These are phyloP conservation scores for Cnemophilus loriae DNA, from an alignment of 2,113 vertebrate species.

Conservation along the genomic window DNA sequence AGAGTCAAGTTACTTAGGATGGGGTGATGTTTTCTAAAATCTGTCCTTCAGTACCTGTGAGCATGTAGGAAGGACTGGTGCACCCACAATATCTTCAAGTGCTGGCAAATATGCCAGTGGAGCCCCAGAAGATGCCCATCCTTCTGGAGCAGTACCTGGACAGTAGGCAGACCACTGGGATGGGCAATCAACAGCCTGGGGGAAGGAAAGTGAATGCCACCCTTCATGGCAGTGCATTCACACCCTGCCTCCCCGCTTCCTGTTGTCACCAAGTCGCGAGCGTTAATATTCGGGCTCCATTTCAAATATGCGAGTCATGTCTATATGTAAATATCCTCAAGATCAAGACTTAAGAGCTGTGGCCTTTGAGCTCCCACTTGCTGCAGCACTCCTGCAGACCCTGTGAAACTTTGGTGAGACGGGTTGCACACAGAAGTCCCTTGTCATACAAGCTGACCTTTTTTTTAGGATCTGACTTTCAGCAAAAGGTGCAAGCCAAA, in stretches of 20 bases:
- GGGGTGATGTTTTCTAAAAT: neutral
- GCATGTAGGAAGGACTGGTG: neutral
- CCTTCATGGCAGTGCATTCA: neutral
- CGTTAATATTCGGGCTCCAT: neutral
- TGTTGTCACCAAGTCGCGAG: accelerated
- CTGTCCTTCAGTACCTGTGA: neutral
- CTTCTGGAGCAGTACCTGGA: neutral
- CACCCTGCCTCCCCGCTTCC: neutral
- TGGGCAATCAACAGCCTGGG: accelerated
- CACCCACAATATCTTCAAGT: accelerated
- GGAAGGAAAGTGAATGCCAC: neutral
- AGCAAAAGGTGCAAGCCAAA: neutral
- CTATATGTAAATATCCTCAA: neutral
- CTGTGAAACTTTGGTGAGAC: neutral
- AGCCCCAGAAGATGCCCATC: neutral
- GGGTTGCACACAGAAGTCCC: neutral
- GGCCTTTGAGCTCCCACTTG: neutral
- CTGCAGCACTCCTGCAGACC: neutral
- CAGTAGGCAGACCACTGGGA: accelerated
- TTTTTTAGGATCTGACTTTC: neutral
- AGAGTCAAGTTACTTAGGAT: neutral
- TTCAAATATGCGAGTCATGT: neutral
- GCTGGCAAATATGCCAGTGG: neutral
- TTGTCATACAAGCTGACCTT: neutral
- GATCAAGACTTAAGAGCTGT: neutral